Conservation (phyloP, 1,140 invertebrate species). For the Matsumurasca onukii region DNA sequence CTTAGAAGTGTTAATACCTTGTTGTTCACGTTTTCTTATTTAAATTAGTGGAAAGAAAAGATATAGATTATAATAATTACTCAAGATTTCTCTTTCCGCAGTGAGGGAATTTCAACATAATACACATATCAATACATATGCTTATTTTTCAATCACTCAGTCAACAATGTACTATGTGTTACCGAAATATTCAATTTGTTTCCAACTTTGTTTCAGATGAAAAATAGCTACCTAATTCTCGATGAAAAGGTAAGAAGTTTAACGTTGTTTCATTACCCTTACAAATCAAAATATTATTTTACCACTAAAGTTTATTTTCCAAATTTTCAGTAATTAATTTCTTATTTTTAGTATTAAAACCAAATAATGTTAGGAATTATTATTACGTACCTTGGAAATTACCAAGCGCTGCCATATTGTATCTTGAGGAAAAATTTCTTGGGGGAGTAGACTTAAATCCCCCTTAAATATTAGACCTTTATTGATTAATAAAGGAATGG, state of each 20-base stretch:
- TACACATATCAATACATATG: neutral
- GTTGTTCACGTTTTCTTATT: neutral
- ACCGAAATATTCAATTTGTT: neutral
- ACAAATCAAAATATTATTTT: neutral
- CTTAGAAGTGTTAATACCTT: neutral
- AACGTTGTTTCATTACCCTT: too few species aligned
- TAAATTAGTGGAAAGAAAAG: neutral
- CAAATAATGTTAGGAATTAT: neutral
- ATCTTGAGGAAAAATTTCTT: neutral
- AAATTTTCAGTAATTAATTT: neutral
- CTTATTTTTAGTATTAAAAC: neutral
- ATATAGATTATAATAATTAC: neutral
- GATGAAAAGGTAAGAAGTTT: conserved; percentile 51
- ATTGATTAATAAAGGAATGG: too few species aligned
- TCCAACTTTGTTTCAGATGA: conserved; percentile 45
- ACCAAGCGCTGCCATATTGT: neutral
- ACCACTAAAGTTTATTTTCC: neutral
- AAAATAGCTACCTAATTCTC: conserved; percentile 53
- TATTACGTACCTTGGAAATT: neutral
- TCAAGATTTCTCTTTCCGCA: neutral
- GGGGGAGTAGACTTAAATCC: too few species aligned
- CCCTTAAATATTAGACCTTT: too few species aligned
- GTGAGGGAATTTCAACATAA: neutral
- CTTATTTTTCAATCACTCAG: neutral
- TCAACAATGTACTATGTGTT: neutral